Percentiles rank a stretch among this genome's conserved stretches.
These are phyloP conservation scores for Trichomalopsis sarcophagae DNA, from an alignment of 1,140 invertebrate genomes.

Conservation along the genomic window DNA sequence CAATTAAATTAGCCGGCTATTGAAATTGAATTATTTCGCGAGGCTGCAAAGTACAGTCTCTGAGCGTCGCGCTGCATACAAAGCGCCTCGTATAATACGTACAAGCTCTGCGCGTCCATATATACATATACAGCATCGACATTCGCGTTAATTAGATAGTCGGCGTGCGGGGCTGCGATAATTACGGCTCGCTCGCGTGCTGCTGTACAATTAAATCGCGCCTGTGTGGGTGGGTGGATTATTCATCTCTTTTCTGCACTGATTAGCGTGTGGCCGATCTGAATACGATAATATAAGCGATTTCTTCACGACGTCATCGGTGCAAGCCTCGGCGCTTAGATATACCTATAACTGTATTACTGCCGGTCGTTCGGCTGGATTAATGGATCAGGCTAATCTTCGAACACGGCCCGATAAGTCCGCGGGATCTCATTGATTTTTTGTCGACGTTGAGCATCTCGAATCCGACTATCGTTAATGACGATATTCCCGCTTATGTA, in stretches of 20 bases:
- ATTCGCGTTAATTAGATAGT: constrained; percentile 64
- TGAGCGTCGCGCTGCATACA: constrained; percentile 58
- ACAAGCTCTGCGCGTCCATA: background rate
- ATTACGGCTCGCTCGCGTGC: constrained; percentile 52
- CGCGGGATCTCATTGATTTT: background rate
- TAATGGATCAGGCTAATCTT: too few species aligned
- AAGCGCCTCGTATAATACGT: constrained; percentile 51
- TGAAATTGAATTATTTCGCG: constrained; percentile 68
- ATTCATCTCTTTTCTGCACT: background rate
- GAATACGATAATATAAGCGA: background rate
- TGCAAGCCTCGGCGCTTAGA: too few species aligned
- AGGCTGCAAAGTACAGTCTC: constrained; percentile 45
- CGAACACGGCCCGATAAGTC: background rate
- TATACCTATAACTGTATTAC: too few species aligned
- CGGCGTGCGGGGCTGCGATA: constrained; percentile 53
- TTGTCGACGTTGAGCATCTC: background rate
- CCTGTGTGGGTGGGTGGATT: background rate
- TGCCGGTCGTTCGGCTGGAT: too few species aligned
- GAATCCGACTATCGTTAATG: background rate
- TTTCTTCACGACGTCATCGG: background rate
- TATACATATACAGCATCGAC: constrained; percentile 53
- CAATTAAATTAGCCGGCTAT: constrained; percentile 67
- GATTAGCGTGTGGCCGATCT: background rate
- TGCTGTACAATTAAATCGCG: constrained; percentile 58
- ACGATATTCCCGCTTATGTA: background rate